These are phyloP conservation scores for Salvelinus fontinalis DNA, from an alignment of 2,113 vertebrate species.

Conservation along the genomic window DNA sequence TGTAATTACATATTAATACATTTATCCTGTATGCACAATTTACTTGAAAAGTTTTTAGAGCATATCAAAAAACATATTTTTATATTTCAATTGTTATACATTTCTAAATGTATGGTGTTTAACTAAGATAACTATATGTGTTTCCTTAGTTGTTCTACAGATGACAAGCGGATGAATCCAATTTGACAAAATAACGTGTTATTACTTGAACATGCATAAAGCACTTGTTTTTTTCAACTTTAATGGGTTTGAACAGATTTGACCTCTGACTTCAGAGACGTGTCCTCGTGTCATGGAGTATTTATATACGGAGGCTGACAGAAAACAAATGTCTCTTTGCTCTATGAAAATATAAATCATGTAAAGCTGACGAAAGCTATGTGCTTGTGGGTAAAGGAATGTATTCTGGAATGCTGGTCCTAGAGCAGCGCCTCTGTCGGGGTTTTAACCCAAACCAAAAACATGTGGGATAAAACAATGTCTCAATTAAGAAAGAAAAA, in stretches of 20 bases:
- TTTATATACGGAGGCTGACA: constrained; percentile 60
- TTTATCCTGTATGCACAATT: too few relatives aligned
- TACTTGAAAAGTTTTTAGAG: too few relatives aligned
- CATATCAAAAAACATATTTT: too few relatives aligned
- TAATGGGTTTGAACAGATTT: constrained; percentile 54
- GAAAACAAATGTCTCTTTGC: constrained; percentile 53
- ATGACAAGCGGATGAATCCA: too few relatives aligned
- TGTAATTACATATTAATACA: too few relatives aligned
- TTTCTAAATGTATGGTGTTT: too few relatives aligned
- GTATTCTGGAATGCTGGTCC: constrained; percentile 16
- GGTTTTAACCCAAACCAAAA: background rate
- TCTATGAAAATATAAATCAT: constrained; percentile 66
- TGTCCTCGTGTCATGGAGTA: constrained; percentile 43
- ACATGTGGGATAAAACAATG: background rate
- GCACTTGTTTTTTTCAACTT: constrained; percentile 26
- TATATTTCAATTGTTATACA: too few relatives aligned
- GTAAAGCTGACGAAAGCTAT: constrained; percentile 59
- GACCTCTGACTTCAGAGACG: constrained; percentile 63
- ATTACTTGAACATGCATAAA: too few relatives aligned
- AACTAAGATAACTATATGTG: too few relatives aligned
- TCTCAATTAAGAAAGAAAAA: background rate
- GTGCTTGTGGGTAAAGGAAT: constrained; percentile 37
- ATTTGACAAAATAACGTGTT: too few relatives aligned
- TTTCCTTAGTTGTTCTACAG: too few relatives aligned
- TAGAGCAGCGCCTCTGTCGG: background rate